These are phyloP conservation scores for Thelaira solivaga DNA, from an alignment of 2,888 invertebrate species.

Conservation along the genomic window DNA sequence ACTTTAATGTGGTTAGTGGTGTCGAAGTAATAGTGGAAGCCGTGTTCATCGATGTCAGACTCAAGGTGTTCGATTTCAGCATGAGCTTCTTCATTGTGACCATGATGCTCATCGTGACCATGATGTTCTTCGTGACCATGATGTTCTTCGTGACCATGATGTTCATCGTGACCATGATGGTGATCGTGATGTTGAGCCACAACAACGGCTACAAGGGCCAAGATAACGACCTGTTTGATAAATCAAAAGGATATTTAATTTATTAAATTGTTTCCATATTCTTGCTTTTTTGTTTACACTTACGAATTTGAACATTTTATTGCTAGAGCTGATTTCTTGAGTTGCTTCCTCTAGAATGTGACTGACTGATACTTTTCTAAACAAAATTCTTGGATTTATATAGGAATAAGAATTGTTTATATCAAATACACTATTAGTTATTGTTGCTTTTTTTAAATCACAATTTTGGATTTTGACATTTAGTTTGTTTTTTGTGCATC, in stretches of 20 bases:
- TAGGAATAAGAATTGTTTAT: not conserved
- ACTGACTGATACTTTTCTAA: slow-evolving; percentile 13
- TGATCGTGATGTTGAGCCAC: slow-evolving; percentile 1
- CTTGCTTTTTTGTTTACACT: slow-evolving; percentile 13
- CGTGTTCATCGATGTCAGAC: slow-evolving; percentile 68
- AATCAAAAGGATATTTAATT: not conserved
- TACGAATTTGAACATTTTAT: slow-evolving; percentile 64
- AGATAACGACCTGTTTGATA: slow-evolving; percentile 25
- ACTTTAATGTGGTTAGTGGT: slow-evolving; percentile 68
- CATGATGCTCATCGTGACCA: slow-evolving; percentile 1
- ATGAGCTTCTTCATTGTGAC: slow-evolving; percentile 55
- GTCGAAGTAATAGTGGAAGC: slow-evolving; percentile 66
- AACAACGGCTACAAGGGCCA: slow-evolving; percentile 29
- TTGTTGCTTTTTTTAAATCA: not conserved
- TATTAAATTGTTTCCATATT: not conserved
- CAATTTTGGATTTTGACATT: slow-evolving; percentile 3
- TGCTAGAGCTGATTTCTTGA: too few species aligned
- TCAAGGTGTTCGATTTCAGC: slow-evolving; percentile 58
- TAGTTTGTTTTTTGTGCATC: too few species aligned
- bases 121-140: too few species aligned
- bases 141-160: too few species aligned
- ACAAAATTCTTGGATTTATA: not conserved
- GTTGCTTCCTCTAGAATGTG: not conserved
- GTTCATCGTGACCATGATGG: too few species aligned
- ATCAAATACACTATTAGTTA: too few species aligned